Conservation (phyloP, 2,888 invertebrate species). For the Eupithecia vulgata region DNA sequence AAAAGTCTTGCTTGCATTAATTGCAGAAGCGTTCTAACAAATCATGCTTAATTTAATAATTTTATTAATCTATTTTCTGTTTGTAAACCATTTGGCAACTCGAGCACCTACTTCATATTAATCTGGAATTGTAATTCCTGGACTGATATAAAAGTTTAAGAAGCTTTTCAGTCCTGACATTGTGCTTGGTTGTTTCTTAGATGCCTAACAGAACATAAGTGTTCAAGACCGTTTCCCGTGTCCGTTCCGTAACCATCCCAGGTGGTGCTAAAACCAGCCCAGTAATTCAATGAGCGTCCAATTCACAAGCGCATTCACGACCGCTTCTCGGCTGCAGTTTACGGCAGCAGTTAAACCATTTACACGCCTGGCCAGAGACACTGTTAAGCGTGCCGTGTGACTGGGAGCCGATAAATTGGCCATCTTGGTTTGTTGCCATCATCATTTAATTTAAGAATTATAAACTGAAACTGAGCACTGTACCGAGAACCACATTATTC, state of each 20-base stretch:
- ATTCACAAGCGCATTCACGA: constrained; percentile 55
- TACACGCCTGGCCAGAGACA: constrained; percentile 48
- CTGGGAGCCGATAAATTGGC: neutral
- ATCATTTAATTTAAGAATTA: neutral
- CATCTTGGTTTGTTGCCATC: constrained; percentile 2
- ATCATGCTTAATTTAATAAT: too few relatives aligned
- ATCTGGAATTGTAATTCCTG: too few relatives aligned
- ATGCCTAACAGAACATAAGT: too few relatives aligned
- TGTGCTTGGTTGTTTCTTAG: neutral
- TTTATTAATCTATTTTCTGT: too few relatives aligned
- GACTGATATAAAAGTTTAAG: too few relatives aligned
- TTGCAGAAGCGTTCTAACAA: too few relatives aligned
- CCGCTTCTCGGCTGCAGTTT: constrained; percentile 59
- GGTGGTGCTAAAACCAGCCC: constrained; percentile 26
- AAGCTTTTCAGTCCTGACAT: neutral
- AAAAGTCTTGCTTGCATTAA: too few relatives aligned
- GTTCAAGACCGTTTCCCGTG: too few relatives aligned
- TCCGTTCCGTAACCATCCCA: neutral
- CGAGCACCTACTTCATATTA: too few relatives aligned
- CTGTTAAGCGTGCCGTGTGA: constrained; percentile 12
- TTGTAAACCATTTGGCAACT: too few relatives aligned
- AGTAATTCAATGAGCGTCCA: constrained; percentile 54
- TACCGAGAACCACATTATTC: neutral
- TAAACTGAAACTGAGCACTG: neutral
- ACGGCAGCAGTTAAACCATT: constrained; percentile 60